phyloP scores from a whole-genome alignment of 2,888 invertebrate genomes.

The Brachyptera risi region DNA sequence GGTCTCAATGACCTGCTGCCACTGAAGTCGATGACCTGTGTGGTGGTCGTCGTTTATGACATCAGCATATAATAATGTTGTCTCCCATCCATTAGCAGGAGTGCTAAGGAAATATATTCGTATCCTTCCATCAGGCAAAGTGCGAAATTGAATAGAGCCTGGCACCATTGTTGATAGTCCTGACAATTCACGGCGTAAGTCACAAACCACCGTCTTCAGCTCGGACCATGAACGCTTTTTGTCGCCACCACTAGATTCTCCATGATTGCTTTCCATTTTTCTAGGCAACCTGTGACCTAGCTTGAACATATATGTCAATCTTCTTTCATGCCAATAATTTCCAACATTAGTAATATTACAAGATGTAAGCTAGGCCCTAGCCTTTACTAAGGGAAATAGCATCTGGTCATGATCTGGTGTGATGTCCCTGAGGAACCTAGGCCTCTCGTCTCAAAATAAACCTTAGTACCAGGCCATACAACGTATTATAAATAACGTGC shows the following conservation, averaged over 20 bases:
- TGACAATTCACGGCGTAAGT: conserved; percentile 72
- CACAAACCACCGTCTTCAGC: conserved; percentile 73
- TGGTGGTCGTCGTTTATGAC: conserved; percentile 43
- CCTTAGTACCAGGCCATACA: too few relatives aligned
- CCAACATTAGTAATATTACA: too few relatives aligned
- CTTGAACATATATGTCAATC: too few relatives aligned
- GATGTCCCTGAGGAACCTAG: background rate
- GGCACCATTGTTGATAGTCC: conserved; percentile 78
- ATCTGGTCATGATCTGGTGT: background rate
- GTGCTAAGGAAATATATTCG: conserved; percentile 88
- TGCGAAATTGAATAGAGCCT: conserved; percentile 74
- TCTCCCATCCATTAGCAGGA: conserved; percentile 85
- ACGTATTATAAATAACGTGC: too few relatives aligned
- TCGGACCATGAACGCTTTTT: conserved; percentile 64
- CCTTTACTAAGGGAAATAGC: too few relatives aligned
- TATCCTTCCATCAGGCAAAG: conserved; percentile 70
- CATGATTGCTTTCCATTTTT: background rate
- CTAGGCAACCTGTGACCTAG: too few relatives aligned
- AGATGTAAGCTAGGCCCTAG: too few relatives aligned
- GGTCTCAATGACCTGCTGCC: conserved; percentile 79
- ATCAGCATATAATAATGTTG: conserved; percentile 81
- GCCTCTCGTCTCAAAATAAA: conserved; percentile 7
- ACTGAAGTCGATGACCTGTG: conserved; percentile 41
- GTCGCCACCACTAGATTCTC: background rate
- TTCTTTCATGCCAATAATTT: too few relatives aligned